Conservation (phyloP, 2,113 vertebrate species). For the Labeo rohita region DNA sequence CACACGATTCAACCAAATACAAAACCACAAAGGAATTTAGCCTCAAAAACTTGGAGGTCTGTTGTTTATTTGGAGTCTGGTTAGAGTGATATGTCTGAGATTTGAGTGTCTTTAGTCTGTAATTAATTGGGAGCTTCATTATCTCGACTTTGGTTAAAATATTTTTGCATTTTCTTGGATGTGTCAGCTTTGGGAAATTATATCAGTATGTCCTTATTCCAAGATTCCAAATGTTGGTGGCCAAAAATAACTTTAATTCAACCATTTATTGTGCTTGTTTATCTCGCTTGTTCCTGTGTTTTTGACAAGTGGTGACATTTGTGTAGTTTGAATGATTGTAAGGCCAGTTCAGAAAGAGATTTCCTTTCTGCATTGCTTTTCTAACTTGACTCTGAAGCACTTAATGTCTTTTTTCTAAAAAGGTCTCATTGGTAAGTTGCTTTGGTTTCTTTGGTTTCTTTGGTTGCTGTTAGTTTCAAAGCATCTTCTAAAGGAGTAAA, state of each 20-base stretch:
- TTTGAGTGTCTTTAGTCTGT: neutral
- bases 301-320: neutral
- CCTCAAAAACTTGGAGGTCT: neutral
- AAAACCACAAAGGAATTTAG: constrained; percentile 10
- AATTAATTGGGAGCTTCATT: neutral
- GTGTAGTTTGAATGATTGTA: neutral
- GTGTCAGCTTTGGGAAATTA: neutral
- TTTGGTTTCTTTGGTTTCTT: too few relatives aligned
- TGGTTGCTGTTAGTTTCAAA: too few relatives aligned
- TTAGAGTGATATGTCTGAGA: neutral
- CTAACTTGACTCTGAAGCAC: neutral
- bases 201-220: neutral
- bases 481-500: neutral
- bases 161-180: neutral
- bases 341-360: neutral
- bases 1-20: neutral
- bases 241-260: neutral
- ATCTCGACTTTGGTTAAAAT: neutral
- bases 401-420: neutral
- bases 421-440: neutral
- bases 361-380: neutral
- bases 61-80: constrained; percentile 15
- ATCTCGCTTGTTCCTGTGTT: neutral
- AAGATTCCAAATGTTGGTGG: neutral
- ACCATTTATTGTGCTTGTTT: neutral